Percentiles rank a stretch among this genome's conserved stretches.
phyloP scores from a whole-genome alignment of 2,797 vertebrate species.

The Enteromius treurensis region DNA sequence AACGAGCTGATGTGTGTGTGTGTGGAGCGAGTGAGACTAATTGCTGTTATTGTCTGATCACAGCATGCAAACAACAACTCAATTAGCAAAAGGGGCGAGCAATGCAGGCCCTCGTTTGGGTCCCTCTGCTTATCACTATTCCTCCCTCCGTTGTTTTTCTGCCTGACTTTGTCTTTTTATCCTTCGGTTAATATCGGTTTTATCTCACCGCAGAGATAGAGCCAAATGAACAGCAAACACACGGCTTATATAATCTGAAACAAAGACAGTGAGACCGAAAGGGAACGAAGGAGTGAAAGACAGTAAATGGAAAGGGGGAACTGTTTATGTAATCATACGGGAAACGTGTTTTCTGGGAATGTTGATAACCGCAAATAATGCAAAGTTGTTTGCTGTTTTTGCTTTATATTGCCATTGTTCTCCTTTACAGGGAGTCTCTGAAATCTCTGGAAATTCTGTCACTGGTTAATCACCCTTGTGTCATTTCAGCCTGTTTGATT shows the following conservation, averaged over 20 bases:
- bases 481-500: background rate
- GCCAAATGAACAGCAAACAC: conserved; percentile 33
- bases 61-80: conserved; percentile 46
- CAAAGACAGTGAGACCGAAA: conserved; percentile 19
- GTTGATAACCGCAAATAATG: background rate
- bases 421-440: background rate
- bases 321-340: conserved; percentile 32
- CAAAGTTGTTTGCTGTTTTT: background rate
- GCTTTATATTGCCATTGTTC: background rate
- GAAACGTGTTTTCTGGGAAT: conserved; percentile 22
- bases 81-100: conserved; percentile 45
- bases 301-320: conserved; percentile 36
- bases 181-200: conserved; percentile 47
- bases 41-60: conserved; percentile 54
- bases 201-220: conserved; percentile 27
- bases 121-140: conserved; percentile 21
- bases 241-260: conserved; percentile 40
- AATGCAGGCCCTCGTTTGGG: conserved; percentile 1
- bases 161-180: conserved; percentile 39
- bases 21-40: conserved; percentile 47
- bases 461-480: background rate
- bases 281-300: background rate
- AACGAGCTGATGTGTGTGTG: conserved; percentile 33
- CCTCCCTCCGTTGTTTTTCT: conserved; percentile 41
- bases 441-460: background rate